Evolutionary conservation across 2,797 vertebrate species (phyloP).

Genomic region (Lepilemur septentrionalis): DNA sequence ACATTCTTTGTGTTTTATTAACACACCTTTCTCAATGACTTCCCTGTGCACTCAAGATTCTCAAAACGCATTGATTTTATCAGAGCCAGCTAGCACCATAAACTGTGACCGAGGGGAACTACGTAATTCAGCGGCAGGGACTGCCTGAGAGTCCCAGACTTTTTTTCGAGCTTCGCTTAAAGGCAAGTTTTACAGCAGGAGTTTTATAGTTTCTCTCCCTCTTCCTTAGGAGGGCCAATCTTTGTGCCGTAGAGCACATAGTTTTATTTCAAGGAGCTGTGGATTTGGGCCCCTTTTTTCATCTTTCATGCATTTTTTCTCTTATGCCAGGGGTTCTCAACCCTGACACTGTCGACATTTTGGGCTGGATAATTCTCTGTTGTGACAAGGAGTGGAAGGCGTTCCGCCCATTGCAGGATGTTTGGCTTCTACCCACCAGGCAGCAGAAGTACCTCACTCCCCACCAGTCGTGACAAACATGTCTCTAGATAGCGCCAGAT

Average conservation of each 20-base stretch:
- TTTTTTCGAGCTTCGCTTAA: background rate
- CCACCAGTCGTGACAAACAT: background rate
- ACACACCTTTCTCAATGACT: background rate
- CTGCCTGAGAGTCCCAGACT: background rate
- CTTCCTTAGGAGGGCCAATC: background rate
- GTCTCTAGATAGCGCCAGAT: background rate
- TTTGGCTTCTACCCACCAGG: background rate
- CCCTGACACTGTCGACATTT: background rate
- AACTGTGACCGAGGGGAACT: background rate
- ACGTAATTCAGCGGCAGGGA: background rate
- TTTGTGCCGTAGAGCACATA: background rate
- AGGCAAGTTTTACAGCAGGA: background rate
- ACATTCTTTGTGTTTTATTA: background rate
- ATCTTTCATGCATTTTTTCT: background rate
- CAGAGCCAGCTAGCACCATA: background rate
- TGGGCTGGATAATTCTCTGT: background rate
- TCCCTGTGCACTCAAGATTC: background rate
- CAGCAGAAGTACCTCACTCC: background rate
- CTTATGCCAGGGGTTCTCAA: background rate
- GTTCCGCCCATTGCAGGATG: background rate
- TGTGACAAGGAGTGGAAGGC: background rate
- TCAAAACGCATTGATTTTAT: slow-evolving; percentile 38
- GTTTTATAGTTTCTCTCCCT: background rate
- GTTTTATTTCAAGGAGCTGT: background rate
- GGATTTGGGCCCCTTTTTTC: background rate